Conservation (phyloP, 1,140 invertebrate species). For the Lamellibrachia luymesi region DNA sequence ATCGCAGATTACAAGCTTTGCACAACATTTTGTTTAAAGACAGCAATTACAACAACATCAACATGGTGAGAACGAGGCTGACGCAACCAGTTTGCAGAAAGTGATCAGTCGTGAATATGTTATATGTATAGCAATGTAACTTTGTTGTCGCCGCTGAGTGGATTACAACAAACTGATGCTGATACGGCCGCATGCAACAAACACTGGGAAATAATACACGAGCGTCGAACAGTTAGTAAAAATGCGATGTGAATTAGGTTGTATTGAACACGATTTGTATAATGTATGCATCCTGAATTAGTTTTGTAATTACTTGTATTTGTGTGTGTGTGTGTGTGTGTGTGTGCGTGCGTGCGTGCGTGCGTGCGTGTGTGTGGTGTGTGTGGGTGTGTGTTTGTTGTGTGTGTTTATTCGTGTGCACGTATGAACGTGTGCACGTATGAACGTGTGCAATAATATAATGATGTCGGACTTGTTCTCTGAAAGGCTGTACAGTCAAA, state of each 20-base stretch:
- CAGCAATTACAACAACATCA: neutral
- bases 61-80: neutral
- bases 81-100: neutral
- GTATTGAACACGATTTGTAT: neutral
- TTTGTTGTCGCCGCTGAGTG: neutral
- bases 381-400: too few species aligned
- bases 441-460: too few species aligned
- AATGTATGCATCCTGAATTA: too few species aligned
- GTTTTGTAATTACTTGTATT: too few species aligned
- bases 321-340: too few species aligned
- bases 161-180: neutral
- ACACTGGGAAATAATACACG: neutral
- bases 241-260: neutral
- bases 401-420: too few species aligned
- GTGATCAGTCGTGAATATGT: neutral
- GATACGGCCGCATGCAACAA: neutral
- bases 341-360: too few species aligned
- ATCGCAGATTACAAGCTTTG: neutral
- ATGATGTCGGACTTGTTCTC: too few species aligned
- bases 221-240: neutral
- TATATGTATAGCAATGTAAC: neutral
- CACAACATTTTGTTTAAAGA: neutral
- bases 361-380: too few species aligned
- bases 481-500: too few species aligned
- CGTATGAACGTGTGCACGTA: too few species aligned